These are phyloP conservation scores for Gavia stellata DNA, from an alignment of 2,113 vertebrate genomes.

Conservation along the genomic window DNA sequence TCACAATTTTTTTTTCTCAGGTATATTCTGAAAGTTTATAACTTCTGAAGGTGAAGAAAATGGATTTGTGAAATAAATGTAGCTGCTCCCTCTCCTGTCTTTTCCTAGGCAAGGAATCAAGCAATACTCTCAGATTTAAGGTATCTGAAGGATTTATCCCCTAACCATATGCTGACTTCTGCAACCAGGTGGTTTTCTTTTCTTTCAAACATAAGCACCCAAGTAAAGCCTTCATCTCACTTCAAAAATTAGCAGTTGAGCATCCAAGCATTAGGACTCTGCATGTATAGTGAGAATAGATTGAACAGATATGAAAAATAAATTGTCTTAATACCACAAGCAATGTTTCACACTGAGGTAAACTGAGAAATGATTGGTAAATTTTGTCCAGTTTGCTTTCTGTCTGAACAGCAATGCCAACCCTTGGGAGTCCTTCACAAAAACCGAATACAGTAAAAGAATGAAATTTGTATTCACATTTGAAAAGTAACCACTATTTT, in stretches of 20 bases:
- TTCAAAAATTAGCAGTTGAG: background rate
- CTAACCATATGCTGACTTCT: background rate
- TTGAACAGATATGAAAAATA: background rate
- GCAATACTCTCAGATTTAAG: background rate
- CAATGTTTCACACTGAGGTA: background rate
- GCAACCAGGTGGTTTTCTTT: background rate
- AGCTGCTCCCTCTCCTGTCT: background rate
- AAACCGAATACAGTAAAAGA: background rate
- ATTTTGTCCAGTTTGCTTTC: background rate
- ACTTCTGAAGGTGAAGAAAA: background rate
- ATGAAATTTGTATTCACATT: background rate
- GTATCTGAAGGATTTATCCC: background rate
- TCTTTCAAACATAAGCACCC: background rate
- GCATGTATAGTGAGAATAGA: background rate
- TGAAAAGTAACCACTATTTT: background rate
- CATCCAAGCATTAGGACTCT: background rate
- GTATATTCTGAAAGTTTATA: background rate
- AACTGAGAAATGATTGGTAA: background rate
- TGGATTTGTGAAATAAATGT: background rate
- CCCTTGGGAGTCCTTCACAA: background rate
- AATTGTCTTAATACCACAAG: background rate
- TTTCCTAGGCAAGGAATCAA: background rate
- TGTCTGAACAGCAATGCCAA: background rate
- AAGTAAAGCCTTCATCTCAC: background rate
- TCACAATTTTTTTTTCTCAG: background rate